Base-by-base conservation (phyloP, 2,113 vertebrate genomes). In the Rhinoptilus africanus region DNA sequence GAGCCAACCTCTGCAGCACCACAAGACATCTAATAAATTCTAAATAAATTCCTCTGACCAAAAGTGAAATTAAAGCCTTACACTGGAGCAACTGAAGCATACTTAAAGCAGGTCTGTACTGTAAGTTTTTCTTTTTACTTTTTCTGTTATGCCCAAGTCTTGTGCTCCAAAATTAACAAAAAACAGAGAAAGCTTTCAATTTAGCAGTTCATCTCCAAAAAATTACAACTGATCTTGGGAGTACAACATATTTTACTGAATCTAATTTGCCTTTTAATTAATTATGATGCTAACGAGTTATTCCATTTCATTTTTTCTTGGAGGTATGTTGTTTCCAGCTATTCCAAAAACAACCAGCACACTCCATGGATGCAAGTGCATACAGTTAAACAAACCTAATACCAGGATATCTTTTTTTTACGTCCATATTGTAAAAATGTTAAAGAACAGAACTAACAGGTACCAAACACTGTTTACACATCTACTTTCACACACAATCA, bases 341-440 rank as follows among this genome's bases (percentile, higher is more conserved):
- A 67, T 57, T 63, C 4, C 26, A 89, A 71, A 72, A 77, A 4
- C 26, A 68, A 39, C 12, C 9, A 54, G 27, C 60, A 22, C 21
- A 62, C 15, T 43, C n/a, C 26, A 63, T 2, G 3, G 15, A 77
- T 57, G 9, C 13, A 2, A 69, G 10, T 1, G 0, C 8, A 63
- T 12, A 22, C 4, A 50, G 34, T 54, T 77, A 39, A 43, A 69
- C 10, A 14, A 62, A 51, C 12, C 45, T 30, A 45, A 30, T 14
- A 80, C 2, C 27, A 59, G 22, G 5, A 59, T 32, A 67, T 27
- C 30, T 17, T 80, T 54, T 51, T 54, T 47, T 48, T 20, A 71
- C 5, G 56, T 78, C 23, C 16, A 5, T 34, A 45, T 10, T 51
- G 7, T 54, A 67, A 75, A 75, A 64, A 57, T 1, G 2, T 16